Base-by-base conservation (phyloP, 1,140 invertebrate species). In the Gyrodactylus bullatarudis region DNA sequence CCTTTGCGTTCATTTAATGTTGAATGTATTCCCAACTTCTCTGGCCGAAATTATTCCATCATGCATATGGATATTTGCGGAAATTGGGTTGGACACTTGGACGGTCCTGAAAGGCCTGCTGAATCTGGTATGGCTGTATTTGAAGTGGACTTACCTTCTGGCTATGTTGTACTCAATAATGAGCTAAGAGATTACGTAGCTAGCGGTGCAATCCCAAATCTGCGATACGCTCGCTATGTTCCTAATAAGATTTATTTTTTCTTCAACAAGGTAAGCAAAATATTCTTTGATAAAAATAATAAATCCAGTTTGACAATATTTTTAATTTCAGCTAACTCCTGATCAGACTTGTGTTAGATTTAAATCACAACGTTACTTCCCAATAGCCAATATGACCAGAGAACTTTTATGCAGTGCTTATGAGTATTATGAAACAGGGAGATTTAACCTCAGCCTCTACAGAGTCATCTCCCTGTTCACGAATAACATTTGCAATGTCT, bases 401-500 rank as follows among this genome's bases (percentile, higher is more conserved):
- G 91, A 89, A 79, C 84, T 94, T 75, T 86, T 88, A 1, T 86
- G 92, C 69, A 85, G 89, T 76, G 86, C 95, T 2, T 95, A 93
- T 79, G 91, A 95, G 82, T 95, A 92, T 78, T 95, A 95, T 83
- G 87, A 91, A 74, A 91, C 91, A 79, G 91, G 93, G 80, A 86
- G 89, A 69, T 93, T 89, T 82, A 93, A 93, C 78, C 89, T 92
- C 82, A 87, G 87, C 0, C 87, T 95, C 80, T 91, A 93, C 77
- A 89, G 92, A 78, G 85, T 89, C 0, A 84, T 89, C 69, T 85
- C 88, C 24, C 87, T 90, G 0, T 91, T 91, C 79, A 82, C 88
- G 20, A 81, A 94, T 25, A 92, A 91, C 79, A 92, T 97, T 75
- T 97, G 91, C 78, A 89, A 94, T 78, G 91, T 95, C n/a, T 97